phyloP scores from a whole-genome alignment of 2,113 vertebrate species.

The Procavia capensis region DNA sequence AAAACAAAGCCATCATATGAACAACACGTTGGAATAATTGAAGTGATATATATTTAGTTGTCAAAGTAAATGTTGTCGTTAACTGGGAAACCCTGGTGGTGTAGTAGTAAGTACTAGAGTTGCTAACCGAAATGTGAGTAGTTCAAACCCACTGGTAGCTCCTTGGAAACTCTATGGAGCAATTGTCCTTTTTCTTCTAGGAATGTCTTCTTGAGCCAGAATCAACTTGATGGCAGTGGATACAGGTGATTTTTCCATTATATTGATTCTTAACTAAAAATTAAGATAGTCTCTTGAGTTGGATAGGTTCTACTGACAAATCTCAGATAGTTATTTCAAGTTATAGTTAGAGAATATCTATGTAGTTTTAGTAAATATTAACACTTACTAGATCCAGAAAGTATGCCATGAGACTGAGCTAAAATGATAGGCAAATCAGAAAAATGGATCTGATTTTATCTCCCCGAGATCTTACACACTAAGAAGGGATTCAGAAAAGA shows the following conservation, averaged over 20 bases:
- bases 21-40: background rate
- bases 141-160: too few species aligned
- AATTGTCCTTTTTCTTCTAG: too few species aligned
- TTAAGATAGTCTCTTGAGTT: background rate
- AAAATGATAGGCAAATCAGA: slow-evolving; percentile 14
- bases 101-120: too few species aligned
- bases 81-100: too few species aligned
- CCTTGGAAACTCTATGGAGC: too few species aligned
- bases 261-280: background rate
- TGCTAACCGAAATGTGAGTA: too few species aligned
- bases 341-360: background rate
- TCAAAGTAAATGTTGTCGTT: background rate
- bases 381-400: background rate
- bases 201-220: too few species aligned
- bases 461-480: background rate
- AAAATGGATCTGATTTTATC: background rate
- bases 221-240: too few species aligned
- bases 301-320: background rate
- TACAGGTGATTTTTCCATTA: background rate
- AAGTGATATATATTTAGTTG: background rate
- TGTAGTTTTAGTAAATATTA: slow-evolving; percentile 24
- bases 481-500: background rate
- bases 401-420: background rate
- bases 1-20: background rate
- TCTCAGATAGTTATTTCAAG: background rate